Evolutionary conservation across 2,113 vertebrate genomes (phyloP).

Genomic region (Nerophis lumbriciformis): DNA sequence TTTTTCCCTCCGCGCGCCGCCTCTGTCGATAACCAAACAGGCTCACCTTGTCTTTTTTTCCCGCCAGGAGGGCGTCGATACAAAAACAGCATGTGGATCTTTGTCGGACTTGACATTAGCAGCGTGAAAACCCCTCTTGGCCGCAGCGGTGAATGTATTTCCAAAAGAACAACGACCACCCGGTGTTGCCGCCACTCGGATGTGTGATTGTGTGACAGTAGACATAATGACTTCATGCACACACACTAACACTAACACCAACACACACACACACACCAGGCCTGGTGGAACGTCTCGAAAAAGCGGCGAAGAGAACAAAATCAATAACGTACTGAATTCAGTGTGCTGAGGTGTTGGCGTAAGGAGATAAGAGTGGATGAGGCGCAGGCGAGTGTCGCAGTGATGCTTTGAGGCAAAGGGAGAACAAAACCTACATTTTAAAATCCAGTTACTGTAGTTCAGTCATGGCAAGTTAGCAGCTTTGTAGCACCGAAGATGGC

Average conservation of each 20-base stretch:
- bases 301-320: conserved; percentile 67
- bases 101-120: conserved; percentile 33
- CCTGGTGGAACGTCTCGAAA: conserved; percentile 67
- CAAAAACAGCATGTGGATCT: conserved; percentile 35
- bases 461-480: background rate
- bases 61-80: conserved; percentile 42
- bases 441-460: background rate
- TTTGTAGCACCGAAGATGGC: background rate
- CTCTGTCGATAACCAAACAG: conserved; percentile 39
- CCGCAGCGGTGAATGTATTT: conserved; percentile 19
- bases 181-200: background rate
- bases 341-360: conserved; percentile 68
- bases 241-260: too few species aligned
- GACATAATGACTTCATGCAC: conserved; percentile 61
- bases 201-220: conserved; percentile 57
- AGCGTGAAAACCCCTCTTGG: conserved; percentile 35
- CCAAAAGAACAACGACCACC: conserved; percentile 9
- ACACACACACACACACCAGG: conserved; percentile 25
- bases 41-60: conserved; percentile 43
- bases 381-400: conserved; percentile 13
- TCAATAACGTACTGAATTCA: conserved; percentile 80
- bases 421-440: background rate
- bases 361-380: conserved; percentile 72
- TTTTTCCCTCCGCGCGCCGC: conserved; percentile 17
- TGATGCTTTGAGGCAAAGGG: background rate